Evolutionary conservation across 53 echinoderm and acorn worm genomes (phyloP), one percentile per base, ranked within the genome.

Genomic region (Henricia sp.): DNA sequence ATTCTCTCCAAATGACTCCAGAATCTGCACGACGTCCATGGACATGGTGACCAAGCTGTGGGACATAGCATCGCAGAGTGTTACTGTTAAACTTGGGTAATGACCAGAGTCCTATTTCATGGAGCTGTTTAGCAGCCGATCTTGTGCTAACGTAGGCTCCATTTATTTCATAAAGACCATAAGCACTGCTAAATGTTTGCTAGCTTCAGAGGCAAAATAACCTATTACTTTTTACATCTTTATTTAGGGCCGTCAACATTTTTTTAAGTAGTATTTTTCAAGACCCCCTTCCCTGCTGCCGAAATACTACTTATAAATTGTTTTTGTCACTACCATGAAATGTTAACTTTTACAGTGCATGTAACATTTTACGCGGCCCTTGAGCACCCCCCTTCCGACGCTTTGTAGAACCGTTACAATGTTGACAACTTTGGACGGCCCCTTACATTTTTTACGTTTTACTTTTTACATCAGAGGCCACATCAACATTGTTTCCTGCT

Each of bases 11-110:
- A 77, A 99, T 66, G 99, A 99, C 55, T 86, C 92, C 40, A 86
- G 95, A 52, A 74, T 99, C 33, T 94, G 94, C 51, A 99, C 95
- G 20, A 95, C 99, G 13, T 92, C 99, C 37, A 99, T 91, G 92
- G 95, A 95, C 67, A 92, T 90, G 35, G 84, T 80, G n/a, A 99
- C 92, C 56, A 95, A 99, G 37, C 68, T 99, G 37, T 99, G 99
- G 99, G 99, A 99, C 56, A 55, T 88, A 11, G 62, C 85, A 46
- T 86, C 86, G 26, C 34, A 92, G 34, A 90, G 70, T 50, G 86
- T 92, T 17, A 92, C 95, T 73, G 39, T 91, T 20, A 83, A 92
- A 66, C 66, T 95, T 35, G 80, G 88, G 99, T 99, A 40, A 92
- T 71, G 3, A 6, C 27, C 0, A 43, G n/a, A 2, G 0, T 48